These are phyloP conservation scores for Anastatus disparis DNA, from an alignment of 1,140 invertebrate species.

Conservation along the genomic window DNA sequence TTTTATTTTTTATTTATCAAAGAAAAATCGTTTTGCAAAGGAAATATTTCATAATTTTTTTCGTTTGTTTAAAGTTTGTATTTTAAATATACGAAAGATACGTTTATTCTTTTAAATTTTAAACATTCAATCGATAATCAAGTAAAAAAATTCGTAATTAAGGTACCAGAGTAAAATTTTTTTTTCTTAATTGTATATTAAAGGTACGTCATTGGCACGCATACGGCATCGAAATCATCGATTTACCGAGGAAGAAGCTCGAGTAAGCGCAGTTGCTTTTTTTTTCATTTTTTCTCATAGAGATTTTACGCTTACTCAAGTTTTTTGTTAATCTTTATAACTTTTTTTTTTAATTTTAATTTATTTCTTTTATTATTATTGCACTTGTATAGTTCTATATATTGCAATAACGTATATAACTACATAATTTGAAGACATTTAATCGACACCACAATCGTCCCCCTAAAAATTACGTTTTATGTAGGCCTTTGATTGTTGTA, in stretches of 20 bases:
- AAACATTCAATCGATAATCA: not conserved
- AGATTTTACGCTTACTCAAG: slow-evolving; percentile 13
- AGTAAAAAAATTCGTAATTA: slow-evolving; percentile 3
- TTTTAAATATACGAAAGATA: too few species aligned
- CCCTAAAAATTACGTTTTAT: slow-evolving; percentile 46
- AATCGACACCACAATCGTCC: slow-evolving; percentile 46
- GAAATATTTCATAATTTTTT: too few species aligned
- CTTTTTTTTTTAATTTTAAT: slow-evolving; percentile 26
- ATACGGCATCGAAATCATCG: slow-evolving; percentile 43
- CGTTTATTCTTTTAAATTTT: too few species aligned
- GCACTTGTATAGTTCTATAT: slow-evolving; percentile 38
- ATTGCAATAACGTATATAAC: slow-evolving; percentile 39
- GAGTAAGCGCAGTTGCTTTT: slow-evolving; percentile 27
- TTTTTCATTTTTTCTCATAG: not conserved
- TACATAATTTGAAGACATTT: slow-evolving; percentile 47
- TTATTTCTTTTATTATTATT: slow-evolving; percentile 27
- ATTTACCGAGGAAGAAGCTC: slow-evolving; percentile 36
- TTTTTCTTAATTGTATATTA: slow-evolving; percentile 34
- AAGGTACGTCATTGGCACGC: slow-evolving; percentile 43
- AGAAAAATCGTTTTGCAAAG: too few species aligned
- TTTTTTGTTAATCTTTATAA: slow-evolving; percentile 21
- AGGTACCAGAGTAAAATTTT: slow-evolving; percentile 32
- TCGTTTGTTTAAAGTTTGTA: too few species aligned
- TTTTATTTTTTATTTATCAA: not conserved
- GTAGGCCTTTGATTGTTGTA: slow-evolving; percentile 56